Percentiles rank a stretch among this genome's conserved stretches.
Conservation (phyloP, 2,113 vertebrate genomes). For the Onychostoma macrolepis region DNA sequence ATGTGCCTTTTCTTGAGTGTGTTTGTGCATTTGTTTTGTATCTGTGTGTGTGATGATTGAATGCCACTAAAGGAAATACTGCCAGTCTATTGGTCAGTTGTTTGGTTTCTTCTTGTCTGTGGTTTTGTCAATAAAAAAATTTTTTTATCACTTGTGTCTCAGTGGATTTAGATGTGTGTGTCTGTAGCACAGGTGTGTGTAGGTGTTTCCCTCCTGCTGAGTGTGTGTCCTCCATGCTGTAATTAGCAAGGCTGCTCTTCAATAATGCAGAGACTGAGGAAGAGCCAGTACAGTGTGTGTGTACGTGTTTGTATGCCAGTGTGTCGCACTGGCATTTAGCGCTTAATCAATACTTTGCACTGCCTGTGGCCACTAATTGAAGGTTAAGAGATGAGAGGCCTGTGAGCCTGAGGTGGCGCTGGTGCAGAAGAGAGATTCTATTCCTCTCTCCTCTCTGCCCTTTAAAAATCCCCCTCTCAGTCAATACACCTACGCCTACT, state of each 20-base stretch:
- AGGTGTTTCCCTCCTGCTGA: slow-evolving; percentile 45
- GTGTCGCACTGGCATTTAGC: slow-evolving; percentile 75
- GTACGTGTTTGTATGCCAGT: slow-evolving; percentile 34
- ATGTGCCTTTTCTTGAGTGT: neutral
- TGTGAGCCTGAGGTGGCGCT: slow-evolving; percentile 56
- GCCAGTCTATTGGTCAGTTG: neutral
- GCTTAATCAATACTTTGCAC: slow-evolving; percentile 74
- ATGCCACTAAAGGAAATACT: neutral
- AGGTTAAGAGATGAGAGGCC: slow-evolving; percentile 78
- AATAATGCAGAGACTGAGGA: slow-evolving; percentile 64
- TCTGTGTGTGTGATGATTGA: neutral
- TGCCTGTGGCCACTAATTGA: slow-evolving; percentile 79
- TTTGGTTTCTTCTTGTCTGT: neutral
- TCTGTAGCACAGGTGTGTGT: slow-evolving; percentile 27
- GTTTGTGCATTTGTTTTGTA: neutral
- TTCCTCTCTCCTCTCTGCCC: slow-evolving; percentile 40
- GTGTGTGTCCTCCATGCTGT: slow-evolving; percentile 51
- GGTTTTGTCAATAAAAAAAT: neutral
- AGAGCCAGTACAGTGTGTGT: slow-evolving; percentile 39
- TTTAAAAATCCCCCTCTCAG: slow-evolving; percentile 37
- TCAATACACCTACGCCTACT: slow-evolving; percentile 29
- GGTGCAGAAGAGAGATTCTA: slow-evolving; percentile 36
- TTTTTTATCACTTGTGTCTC: neutral
- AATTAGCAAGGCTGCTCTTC: slow-evolving; percentile 59
- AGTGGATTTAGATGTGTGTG: neutral